Evolutionary conservation across 2,888 invertebrate species (phyloP).

Genomic region (Stenichneumon culpator): DNA sequence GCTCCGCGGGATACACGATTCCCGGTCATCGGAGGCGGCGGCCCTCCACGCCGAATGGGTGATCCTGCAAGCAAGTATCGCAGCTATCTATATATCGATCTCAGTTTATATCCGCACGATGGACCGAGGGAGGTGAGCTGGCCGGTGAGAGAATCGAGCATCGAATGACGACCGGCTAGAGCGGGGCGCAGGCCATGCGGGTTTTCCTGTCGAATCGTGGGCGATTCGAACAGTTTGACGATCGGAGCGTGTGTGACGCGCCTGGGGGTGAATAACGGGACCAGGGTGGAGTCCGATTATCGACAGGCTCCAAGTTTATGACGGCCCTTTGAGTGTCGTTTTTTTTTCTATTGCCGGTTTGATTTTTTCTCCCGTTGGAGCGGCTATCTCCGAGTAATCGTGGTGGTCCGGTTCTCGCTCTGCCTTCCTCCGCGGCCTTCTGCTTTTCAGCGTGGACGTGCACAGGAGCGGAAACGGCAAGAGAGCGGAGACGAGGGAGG

Average conservation of each 20-base stretch:
- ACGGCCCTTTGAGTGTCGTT: constrained; percentile 39
- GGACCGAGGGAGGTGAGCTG: neutral
- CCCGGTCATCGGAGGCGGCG: neutral
- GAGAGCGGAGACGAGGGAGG: neutral
- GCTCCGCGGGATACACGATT: constrained; percentile 16
- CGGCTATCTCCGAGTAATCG: constrained; percentile 38
- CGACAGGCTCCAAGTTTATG: constrained; percentile 64
- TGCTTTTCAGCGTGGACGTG: constrained; percentile 6
- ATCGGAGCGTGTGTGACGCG: constrained; percentile 6
- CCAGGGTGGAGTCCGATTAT: constrained; percentile 59
- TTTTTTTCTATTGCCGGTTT: constrained; percentile 33
- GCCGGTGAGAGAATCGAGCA: constrained; percentile 9
- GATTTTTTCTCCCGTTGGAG: constrained; percentile 34
- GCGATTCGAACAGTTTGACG: constrained; percentile 35
- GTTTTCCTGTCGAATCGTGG: constrained; percentile 18
- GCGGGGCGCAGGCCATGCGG: neutral
- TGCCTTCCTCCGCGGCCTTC: constrained; percentile 26
- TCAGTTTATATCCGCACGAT: constrained; percentile 18
- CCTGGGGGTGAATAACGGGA: constrained; percentile 13
- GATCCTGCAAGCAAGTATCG: constrained; percentile 28
- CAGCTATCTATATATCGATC: constrained; percentile 33
- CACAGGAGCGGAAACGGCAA: neutral
- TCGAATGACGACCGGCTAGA: constrained; percentile 9
- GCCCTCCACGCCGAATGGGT: constrained; percentile 1
- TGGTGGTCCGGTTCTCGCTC: neutral